Evolutionary conservation across 2,888 invertebrate species (phyloP), one percentile per base, ranked within the genome.

Genomic region (Platynereis dumerilii): DNA sequence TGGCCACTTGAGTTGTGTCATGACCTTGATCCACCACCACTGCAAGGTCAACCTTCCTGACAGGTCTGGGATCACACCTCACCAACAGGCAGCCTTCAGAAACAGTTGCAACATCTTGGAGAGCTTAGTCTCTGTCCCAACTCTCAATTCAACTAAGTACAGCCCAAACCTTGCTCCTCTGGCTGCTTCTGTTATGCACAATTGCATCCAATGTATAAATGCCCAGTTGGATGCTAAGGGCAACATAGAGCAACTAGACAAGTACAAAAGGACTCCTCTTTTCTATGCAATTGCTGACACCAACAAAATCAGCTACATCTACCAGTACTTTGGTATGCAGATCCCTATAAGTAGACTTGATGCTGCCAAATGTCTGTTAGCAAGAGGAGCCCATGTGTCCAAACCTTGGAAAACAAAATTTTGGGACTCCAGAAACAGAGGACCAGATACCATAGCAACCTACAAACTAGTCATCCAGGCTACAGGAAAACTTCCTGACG

Each of bases 351-450:
- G 20, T n/a, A n/a, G 48, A 22, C 48, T 20, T 5, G 20, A n/a
- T n/a, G n/a, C 20, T 48, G 48, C 22, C 3, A 22, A 48, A 7
- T 48, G n/a, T n/a, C n/a, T 48, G 7, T 20, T 48, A 7, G n/a
- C n/a, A 3, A 22, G 20, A 20, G 48, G 48, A 12, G 48, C n/a
- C n/a, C 3, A 48, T 22, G 22, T 48, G 48, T 20, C 20, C 48
- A 48, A 48, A 22, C 20, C 22, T 48, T 48, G 48, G 48, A 48
- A 48, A n/a, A 20, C 48, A 3, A 48, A 48, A 48, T 48, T 48
- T n/a, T 48, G 48, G 48, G 48, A 48, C 7, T 48, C 48, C 48
- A 48, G 48, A 48, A 22, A 48, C n/a, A 48, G 48, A 48, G n/a
- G 20, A 12, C 48, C 48, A 10, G 20, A 48, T 20, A n/a, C n/a